These are phyloP conservation scores for Ceramica pisi DNA, from an alignment of 2,888 invertebrate genomes.

Conservation along the genomic window DNA sequence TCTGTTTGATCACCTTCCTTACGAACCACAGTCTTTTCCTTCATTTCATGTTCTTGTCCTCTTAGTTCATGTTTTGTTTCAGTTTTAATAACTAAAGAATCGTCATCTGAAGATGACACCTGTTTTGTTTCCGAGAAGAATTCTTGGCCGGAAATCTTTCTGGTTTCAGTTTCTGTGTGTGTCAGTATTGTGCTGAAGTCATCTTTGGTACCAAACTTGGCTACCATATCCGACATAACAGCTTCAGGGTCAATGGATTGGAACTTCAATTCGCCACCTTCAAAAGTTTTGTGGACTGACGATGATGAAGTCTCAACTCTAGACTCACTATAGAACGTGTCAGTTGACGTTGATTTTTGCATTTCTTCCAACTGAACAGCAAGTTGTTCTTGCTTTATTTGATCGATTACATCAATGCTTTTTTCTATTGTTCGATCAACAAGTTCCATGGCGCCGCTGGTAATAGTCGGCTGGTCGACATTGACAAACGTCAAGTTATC, in stretches of 20 bases:
- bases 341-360: conserved; percentile 81
- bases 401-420: conserved; percentile 84
- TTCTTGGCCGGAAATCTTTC: conserved; percentile 89
- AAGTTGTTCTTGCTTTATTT: conserved; percentile 85
- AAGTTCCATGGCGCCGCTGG: conserved; percentile 89
- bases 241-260: conserved; percentile 84
- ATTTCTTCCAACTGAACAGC: conserved; percentile 86
- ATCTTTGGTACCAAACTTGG: conserved; percentile 81
- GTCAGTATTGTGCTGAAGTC: conserved; percentile 86
- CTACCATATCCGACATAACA: conserved; percentile 86
- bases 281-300: conserved; percentile 83
- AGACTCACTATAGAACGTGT: conserved; percentile 85
- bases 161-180: conserved; percentile 89
- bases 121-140: conserved; percentile 87
- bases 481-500: conserved; percentile 88
- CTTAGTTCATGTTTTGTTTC: conserved; percentile 86
- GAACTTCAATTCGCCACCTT: conserved; percentile 82
- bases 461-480: conserved; percentile 89
- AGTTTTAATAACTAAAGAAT: conserved; percentile 87
- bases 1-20: conserved; percentile 88
- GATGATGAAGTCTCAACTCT: conserved; percentile 87
- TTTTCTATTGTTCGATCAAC: conserved; percentile 89
- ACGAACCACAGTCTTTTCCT: conserved; percentile 86
- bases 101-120: conserved; percentile 88
- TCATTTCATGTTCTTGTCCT: conserved; percentile 88